Conservation (phyloP, 2,113 vertebrate genomes). For the Pomatorhinus ruficollis region DNA sequence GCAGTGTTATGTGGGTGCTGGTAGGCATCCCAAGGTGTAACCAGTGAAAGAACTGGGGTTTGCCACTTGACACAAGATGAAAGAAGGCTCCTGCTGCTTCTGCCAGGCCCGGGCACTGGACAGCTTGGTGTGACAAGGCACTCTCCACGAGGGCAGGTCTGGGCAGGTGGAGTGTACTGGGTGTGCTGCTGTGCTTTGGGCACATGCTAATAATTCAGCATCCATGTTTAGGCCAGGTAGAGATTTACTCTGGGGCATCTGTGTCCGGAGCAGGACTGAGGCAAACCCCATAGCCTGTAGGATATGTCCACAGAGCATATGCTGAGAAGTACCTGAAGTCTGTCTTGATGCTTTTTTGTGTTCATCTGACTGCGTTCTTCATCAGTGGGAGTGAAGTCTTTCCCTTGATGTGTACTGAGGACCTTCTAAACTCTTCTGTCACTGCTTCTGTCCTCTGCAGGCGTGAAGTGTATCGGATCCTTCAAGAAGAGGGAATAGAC, state of each 20-base stretch:
- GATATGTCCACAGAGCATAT: background rate
- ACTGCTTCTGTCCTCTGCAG: conserved; percentile 64
- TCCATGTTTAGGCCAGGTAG: background rate
- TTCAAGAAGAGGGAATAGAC: conserved; percentile 97
- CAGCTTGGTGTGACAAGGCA: background rate
- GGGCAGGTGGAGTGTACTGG: background rate
- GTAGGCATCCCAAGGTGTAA: background rate
- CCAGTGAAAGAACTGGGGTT: background rate
- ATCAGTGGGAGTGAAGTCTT: background rate
- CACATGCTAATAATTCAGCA: background rate
- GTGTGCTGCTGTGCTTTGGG: background rate
- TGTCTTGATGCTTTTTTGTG: background rate
- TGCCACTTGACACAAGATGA: background rate
- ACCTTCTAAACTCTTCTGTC: background rate
- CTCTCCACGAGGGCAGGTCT: background rate
- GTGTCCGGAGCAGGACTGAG: background rate
- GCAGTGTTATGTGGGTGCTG: background rate
- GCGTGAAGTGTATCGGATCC: conserved; percentile 96
- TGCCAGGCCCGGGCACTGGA: background rate
- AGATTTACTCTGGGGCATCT: background rate
- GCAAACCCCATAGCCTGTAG: background rate
- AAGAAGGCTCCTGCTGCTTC: background rate
- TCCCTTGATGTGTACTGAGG: background rate
- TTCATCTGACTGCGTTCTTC: background rate
- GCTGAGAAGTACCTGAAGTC: background rate